A percentile compares a stretch with the other conserved stretches of the same genome.
These are phyloP conservation scores for Nibea coibor DNA, from an alignment of 2,113 vertebrate species.

Conservation along the genomic window DNA sequence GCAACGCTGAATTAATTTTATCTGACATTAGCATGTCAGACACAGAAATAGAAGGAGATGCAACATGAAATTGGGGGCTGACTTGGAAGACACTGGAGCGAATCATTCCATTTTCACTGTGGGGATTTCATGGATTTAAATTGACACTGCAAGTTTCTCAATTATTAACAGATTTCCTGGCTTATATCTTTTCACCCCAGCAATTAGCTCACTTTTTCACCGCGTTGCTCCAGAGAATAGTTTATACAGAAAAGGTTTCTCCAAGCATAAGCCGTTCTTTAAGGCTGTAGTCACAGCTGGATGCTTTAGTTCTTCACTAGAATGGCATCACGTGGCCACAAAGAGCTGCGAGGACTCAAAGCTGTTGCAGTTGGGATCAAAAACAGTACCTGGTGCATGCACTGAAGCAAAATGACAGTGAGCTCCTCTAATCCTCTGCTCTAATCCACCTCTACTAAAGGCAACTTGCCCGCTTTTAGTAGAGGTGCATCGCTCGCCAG, in stretches of 20 bases:
- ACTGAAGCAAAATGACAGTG: slow-evolving; percentile 47
- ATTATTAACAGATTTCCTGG: not conserved
- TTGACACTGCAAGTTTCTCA: slow-evolving; percentile 16
- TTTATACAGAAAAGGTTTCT: not conserved
- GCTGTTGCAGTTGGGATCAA: slow-evolving; percentile 25
- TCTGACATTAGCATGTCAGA: not conserved
- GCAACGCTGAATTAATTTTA: slow-evolving; percentile 9
- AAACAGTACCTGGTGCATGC: slow-evolving; percentile 44
- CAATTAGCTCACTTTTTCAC: slow-evolving; percentile 10
- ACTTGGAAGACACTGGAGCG: not conserved
- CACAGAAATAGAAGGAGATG: not conserved
- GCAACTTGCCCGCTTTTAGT: slow-evolving; percentile 42
- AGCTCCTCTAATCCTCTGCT: slow-evolving; percentile 60
- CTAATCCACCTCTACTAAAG: slow-evolving; percentile 60
- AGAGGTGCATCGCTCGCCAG: slow-evolving; percentile 27
- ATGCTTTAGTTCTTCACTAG: slow-evolving; percentile 16
- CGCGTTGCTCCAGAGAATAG: slow-evolving; percentile 9
- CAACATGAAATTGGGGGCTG: not conserved
- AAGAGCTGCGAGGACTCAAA: not conserved
- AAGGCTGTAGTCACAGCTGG: slow-evolving; percentile 29
- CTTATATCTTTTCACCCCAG: not conserved
- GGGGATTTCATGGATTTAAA: not conserved
- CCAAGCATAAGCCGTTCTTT: slow-evolving; percentile 2
- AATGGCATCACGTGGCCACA: not conserved
- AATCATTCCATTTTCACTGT: not conserved